Conservation (phyloP, 2,113 vertebrate genomes). For the Rousettus leschenaultii region DNA sequence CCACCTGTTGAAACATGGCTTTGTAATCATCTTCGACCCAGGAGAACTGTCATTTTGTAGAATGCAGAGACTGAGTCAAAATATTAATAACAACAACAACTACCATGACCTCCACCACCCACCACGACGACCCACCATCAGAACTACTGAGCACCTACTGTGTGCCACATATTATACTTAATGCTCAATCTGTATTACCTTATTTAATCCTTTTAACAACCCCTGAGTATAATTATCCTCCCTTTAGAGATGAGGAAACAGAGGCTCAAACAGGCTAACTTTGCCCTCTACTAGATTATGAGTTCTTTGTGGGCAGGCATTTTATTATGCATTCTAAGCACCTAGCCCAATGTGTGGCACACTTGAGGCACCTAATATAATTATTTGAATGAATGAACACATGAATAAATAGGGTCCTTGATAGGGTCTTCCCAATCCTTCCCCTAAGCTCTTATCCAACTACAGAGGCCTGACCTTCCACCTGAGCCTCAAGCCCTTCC, state of each 20-base stretch:
- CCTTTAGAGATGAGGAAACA: constrained; percentile 51
- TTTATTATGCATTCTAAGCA: background rate
- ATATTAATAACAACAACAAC: constrained; percentile 50
- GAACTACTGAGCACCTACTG: constrained; percentile 28
- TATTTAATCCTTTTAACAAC: constrained; percentile 51
- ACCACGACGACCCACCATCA: constrained; percentile 25
- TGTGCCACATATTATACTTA: constrained; percentile 1
- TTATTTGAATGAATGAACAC: constrained; percentile 22
- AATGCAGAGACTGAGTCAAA: constrained; percentile 63
- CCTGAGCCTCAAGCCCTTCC: background rate
- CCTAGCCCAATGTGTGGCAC: background rate
- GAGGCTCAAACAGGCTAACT: constrained; percentile 19
- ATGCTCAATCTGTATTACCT: constrained; percentile 25
- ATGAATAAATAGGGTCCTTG: background rate
- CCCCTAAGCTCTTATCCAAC: background rate
- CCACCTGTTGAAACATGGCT: constrained; percentile 61
- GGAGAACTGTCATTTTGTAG: constrained; percentile 65
- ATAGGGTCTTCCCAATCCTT: background rate
- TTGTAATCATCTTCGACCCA: constrained; percentile 60
- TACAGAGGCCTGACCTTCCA: constrained; percentile 38
- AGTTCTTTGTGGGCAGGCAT: constrained; percentile 23
- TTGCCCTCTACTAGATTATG: background rate
- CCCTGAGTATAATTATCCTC: constrained; percentile 18
- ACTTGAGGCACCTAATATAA: background rate
- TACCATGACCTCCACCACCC: background rate